Evolutionary conservation across 2,113 vertebrate genomes (phyloP), one percentile per base, ranked within the genome.

Genomic region (Garra rufa): DNA sequence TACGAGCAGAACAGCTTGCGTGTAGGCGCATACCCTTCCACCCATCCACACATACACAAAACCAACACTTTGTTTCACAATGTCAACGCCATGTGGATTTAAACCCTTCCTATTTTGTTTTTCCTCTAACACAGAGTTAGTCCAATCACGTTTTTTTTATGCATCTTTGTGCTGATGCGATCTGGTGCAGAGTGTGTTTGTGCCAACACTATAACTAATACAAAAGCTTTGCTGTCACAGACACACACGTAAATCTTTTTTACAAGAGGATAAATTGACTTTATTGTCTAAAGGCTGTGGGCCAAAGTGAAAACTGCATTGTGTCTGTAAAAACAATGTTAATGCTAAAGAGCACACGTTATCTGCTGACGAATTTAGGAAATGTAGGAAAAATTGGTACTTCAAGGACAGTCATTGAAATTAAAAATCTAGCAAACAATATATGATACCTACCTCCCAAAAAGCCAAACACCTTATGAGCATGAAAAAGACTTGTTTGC

Each of bases 61-160:
- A 83, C 13, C 30, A 67, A 52, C 71, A 46, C 69, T 65, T 63
- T 65, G 21, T 55, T 73, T 67, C 13, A 26, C 73, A 80, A 38
- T 84, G 73, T 78, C 63, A 81, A 48, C 8, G 48, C 77, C 26
- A 26, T 19, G 57, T 38, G 41, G 70, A 87, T 87, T 76, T 81
- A 76, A 43, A 83, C 24, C 74, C 24, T 65, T 34, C 46, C 30
- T 26, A 77, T 70, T 67, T 38, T 1, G 61, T 67, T 30, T 79
- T 74, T 17, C 26, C 43, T 55, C 3, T 71, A 50, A 76, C 59
- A 65, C 1, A 1, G 1, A 21, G 74, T 65, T 38, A 44, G n/a
- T 9, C 52, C 59, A 75, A 26, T 21, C 65, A 50, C 44, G 15
- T 61, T 71, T 73, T 50, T 48, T 80, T 86, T 26, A 75, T n/a